Conservation (phyloP, 2,113 vertebrate genomes). For the Bos javanicus region DNA sequence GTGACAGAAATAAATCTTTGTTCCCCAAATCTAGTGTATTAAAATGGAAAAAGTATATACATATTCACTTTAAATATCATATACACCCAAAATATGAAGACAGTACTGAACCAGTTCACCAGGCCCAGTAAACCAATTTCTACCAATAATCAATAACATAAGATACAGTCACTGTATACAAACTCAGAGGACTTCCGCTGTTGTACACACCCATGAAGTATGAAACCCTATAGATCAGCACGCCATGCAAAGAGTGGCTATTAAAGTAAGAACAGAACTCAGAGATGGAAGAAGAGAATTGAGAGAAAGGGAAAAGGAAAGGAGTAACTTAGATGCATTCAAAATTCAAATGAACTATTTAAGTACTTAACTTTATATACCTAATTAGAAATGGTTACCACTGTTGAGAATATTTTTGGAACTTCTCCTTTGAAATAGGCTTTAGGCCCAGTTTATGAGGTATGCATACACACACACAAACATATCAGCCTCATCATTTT, state of each 20-base stretch:
- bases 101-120: background rate
- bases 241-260: background rate
- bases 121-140: background rate
- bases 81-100: background rate
- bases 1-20: slow-evolving; percentile 15
- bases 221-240: background rate
- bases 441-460: background rate
- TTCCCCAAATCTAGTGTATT: background rate
- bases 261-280: background rate
- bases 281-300: background rate
- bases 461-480: background rate
- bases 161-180: slow-evolving; percentile 33
- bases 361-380: background rate
- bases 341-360: background rate
- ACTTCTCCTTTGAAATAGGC: background rate
- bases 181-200: background rate
- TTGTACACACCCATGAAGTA: background rate
- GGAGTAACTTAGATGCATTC: background rate
- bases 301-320: background rate
- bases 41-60: slow-evolving; percentile 11
- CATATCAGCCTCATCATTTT: background rate
- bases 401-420: background rate
- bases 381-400: background rate
- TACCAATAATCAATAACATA: background rate
- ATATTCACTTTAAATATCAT: slow-evolving; percentile 8